Base-by-base conservation (phyloP, 1,140 invertebrate species). In the Papilio glaucus region DNA sequence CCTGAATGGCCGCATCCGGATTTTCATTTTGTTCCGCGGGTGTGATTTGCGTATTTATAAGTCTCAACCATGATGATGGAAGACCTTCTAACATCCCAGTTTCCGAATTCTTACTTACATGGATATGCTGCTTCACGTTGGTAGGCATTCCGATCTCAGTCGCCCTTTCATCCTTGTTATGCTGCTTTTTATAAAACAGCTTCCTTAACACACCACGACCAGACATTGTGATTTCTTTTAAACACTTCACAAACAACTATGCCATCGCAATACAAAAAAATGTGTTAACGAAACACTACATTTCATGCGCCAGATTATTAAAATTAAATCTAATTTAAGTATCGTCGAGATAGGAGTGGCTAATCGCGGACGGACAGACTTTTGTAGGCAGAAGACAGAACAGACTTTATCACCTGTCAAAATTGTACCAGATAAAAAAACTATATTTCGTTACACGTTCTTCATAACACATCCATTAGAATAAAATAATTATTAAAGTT, bases 1-100 rank as follows among this genome's bases (percentile, higher is more conserved):
- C 98, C 88, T 98, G 97, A 24, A 94, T 94, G 0, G 94, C 94
- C 21, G 98, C 98, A 79, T 97, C 96, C 1, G 98, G 98, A 94
- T 99, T 98, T 82, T 98, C 96, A 87, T 96, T 95, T 89, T 98
- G 97, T 88, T 99, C 98, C 57, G 95, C 96, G 77, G 96, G 95
- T 39, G 97, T 97, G 77, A 99, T 98, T 89, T 98, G 97, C 45
- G 96, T 95, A 82, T 97, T 96, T 71, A 99, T 94, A 53, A 98
- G 93, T 45, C 95, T 93, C 33, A 96, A 90, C 97, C 97, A 98
- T 38, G 96, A 94, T 21, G 95, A 94, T 0, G 97, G 97, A 18
- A 98, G 90, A 5, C 96, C 97, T 82, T 97, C 96, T 73, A 98
- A 87, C 84, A 96, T 94, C 1, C 97, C 96, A 0, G 97, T 97